phyloP scores from a whole-genome alignment of 2,888 invertebrate species.

The Eristalis tenax region DNA sequence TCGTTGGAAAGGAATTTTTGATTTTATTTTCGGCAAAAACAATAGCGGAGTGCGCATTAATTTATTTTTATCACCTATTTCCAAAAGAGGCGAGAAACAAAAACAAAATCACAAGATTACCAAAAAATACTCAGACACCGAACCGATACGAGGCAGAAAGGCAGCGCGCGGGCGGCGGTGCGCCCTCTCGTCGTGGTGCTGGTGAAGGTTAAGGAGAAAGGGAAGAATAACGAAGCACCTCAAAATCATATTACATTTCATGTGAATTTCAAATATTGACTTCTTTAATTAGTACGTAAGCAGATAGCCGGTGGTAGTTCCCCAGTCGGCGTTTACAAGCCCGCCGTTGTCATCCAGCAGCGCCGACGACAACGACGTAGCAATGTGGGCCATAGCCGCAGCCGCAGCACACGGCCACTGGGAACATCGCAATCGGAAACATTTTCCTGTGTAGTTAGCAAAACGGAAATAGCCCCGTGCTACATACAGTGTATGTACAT shows the following conservation, averaged over 20 bases:
- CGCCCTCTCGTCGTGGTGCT: not conserved
- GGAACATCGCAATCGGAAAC: constrained; percentile 36
- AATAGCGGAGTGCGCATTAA: constrained; percentile 53
- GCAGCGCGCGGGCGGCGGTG: not conserved
- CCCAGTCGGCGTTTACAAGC: not conserved
- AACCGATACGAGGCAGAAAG: not conserved
- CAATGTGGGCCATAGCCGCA: constrained; percentile 41
- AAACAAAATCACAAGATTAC: constrained; percentile 17
- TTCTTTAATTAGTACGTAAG: constrained; percentile 53
- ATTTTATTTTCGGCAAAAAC: constrained; percentile 25
- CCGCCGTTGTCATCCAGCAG: not conserved
- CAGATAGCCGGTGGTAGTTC: not conserved
- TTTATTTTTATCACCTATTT: constrained; percentile 53
- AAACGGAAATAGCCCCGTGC: constrained; percentile 65
- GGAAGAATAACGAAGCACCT: not conserved
- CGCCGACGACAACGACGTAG: not conserved
- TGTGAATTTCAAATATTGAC: constrained; percentile 60
- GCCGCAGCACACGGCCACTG: not conserved
- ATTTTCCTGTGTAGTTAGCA: constrained; percentile 41
- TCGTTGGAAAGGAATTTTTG: constrained; percentile 6
- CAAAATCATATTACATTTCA: constrained; percentile 49
- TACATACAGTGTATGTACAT: constrained; percentile 30
- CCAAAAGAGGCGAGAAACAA: constrained; percentile 44
- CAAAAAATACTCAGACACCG: not conserved
- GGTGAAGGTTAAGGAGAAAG: not conserved